Evolutionary conservation across 2,797 vertebrate genomes (phyloP).

Genomic region (Avahi laniger): DNA sequence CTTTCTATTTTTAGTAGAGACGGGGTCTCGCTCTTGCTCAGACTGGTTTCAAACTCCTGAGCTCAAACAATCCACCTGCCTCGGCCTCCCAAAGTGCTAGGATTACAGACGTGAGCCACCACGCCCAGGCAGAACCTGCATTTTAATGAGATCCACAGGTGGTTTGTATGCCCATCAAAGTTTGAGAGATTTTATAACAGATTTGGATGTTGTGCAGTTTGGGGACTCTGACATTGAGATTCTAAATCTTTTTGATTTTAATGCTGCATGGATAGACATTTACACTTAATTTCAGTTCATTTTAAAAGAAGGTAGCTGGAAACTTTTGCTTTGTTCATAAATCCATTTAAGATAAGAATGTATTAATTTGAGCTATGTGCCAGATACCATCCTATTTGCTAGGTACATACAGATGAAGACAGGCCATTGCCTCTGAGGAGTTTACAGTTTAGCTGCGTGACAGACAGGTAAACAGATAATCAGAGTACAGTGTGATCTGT

Average conservation of each 20-base stretch:
- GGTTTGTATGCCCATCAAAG: background rate
- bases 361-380: constrained; percentile 6
- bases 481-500: constrained; percentile 1
- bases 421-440: background rate
- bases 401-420: background rate
- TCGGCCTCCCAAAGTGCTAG: no score
- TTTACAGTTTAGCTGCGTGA: background rate
- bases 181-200: constrained; percentile 10
- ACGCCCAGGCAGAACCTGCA: background rate
- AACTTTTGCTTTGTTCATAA: background rate
- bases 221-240: background rate
- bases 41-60: no score
- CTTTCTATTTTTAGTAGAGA: no score
- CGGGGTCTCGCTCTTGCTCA: no score
- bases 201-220: background rate
- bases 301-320: constrained; percentile 34
- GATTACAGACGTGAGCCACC: no score
- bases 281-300: constrained; percentile 36
- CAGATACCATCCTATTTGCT: constrained; percentile 2
- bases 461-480: constrained; percentile 5
- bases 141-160: background rate
- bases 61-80: no score
- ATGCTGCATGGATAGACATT: background rate
- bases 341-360: background rate
- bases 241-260: background rate